Conservation (phyloP, 2,888 invertebrate species). For the Rhogogaster chlorosoma region DNA sequence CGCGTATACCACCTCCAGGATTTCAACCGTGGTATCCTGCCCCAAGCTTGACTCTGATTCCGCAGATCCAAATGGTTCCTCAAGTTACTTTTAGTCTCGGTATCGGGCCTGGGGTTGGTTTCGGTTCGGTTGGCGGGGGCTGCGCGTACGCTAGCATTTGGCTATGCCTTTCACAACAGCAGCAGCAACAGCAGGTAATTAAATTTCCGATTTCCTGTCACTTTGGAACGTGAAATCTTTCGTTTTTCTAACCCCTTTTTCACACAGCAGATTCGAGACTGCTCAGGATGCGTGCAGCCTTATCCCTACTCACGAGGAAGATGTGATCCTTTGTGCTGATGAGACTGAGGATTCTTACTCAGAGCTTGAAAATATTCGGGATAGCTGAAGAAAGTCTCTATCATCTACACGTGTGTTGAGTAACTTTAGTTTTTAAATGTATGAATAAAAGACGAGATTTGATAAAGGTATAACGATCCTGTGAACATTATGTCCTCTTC, state of each 20-base stretch:
- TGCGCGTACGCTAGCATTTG: slow-evolving; percentile 59
- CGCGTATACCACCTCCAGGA: background rate
- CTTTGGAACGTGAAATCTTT: background rate
- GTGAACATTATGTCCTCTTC: no score
- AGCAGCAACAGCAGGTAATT: slow-evolving; percentile 20
- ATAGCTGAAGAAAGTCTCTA: background rate
- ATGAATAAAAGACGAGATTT: slow-evolving; percentile 6
- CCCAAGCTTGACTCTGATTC: slow-evolving; percentile 52
- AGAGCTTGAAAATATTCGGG: background rate
- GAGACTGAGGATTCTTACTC: background rate
- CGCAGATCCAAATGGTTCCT: slow-evolving; percentile 64
- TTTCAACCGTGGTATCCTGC: slow-evolving; percentile 38
- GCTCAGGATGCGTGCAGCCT: slow-evolving; percentile 28
- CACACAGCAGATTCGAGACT: slow-evolving; percentile 14
- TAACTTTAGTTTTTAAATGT: background rate
- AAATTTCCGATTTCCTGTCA: background rate
- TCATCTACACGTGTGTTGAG: background rate
- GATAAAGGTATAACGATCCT: background rate
- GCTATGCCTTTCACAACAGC: slow-evolving; percentile 60
- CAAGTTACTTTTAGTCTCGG: slow-evolving; percentile 66
- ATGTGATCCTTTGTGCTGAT: slow-evolving; percentile 19
- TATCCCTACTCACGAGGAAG: slow-evolving; percentile 32
- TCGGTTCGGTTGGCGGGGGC: slow-evolving; percentile 58
- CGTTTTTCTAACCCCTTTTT: background rate
- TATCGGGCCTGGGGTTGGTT: slow-evolving; percentile 58